A percentile compares a stretch with the other conserved stretches of the same genome.
phyloP scores from a whole-genome alignment of 2,888 invertebrate genomes.

The Nowickia ferox region DNA sequence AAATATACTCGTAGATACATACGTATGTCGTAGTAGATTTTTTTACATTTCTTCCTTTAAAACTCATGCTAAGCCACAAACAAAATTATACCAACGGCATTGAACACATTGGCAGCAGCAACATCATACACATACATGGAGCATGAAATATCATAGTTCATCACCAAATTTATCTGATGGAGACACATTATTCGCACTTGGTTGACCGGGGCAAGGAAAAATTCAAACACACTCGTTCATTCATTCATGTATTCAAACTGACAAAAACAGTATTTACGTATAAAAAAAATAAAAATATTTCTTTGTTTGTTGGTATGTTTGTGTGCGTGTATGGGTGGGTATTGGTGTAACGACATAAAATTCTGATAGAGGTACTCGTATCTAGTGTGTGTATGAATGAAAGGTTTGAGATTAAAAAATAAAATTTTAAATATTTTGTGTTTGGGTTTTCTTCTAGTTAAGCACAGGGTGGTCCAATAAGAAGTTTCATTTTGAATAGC shows the following conservation, averaged over 20 bases:
- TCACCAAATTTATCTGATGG: slow-evolving; percentile 76
- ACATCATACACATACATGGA: slow-evolving; percentile 18
- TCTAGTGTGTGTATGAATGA: background rate
- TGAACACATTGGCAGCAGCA: slow-evolving; percentile 34
- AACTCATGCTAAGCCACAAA: slow-evolving; percentile 8
- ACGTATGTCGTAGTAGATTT: slow-evolving; percentile 6
- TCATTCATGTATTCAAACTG: background rate
- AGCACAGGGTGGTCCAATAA: too few relatives aligned
- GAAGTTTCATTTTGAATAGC: too few relatives aligned
- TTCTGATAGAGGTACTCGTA: slow-evolving; percentile 35
- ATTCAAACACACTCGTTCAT: background rate
- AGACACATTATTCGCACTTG: slow-evolving; percentile 78
- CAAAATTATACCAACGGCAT: slow-evolving; percentile 42
- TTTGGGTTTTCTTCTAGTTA: too few relatives aligned
- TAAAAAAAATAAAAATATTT: slow-evolving; percentile 48
- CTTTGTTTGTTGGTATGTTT: slow-evolving; percentile 38
- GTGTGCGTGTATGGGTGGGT: background rate
- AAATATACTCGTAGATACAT: background rate
- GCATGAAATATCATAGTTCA: slow-evolving; percentile 70
- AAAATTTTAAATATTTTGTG: too few relatives aligned
- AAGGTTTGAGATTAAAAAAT: background rate
- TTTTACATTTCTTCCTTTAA: slow-evolving; percentile 51
- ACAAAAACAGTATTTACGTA: slow-evolving; percentile 15
- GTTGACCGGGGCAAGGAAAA: slow-evolving; percentile 69
- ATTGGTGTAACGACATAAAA: slow-evolving; percentile 40